These are phyloP conservation scores for Maniola hyperantus DNA, from an alignment of 2,888 invertebrate species.

Conservation along the genomic window DNA sequence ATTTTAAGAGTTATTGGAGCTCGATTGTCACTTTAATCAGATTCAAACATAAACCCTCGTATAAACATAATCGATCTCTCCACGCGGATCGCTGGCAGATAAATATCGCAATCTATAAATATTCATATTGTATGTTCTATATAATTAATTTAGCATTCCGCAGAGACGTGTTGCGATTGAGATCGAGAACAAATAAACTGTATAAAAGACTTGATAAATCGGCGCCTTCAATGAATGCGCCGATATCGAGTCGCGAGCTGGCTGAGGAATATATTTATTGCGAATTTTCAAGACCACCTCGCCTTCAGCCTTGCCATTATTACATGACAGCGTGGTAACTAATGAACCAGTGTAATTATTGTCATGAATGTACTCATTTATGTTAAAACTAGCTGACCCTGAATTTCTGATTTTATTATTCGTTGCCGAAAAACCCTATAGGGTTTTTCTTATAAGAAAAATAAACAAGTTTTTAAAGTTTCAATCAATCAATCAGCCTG, in stretches of 20 bases:
- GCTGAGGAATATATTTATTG: slow-evolving; percentile 11
- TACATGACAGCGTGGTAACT: slow-evolving; percentile 1
- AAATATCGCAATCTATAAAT: slow-evolving; percentile 4
- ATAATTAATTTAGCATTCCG: slow-evolving; percentile 19
- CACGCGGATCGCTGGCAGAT: not conserved
- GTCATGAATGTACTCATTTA: not conserved
- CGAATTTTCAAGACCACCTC: slow-evolving; percentile 14
- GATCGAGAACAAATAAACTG: slow-evolving; percentile 8
- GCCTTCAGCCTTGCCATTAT: slow-evolving; percentile 10
- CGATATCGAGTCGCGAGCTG: not conserved
- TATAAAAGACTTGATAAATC: slow-evolving; percentile 14
- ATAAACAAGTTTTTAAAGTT: too few species aligned
- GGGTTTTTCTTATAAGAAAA: too few species aligned
- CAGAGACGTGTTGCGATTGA: slow-evolving; percentile 13
- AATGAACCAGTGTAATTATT: not conserved
- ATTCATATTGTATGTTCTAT: slow-evolving; percentile 15
- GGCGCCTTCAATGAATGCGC: slow-evolving; percentile 1
- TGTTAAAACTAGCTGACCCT: too few species aligned
- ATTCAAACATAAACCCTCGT: not conserved
- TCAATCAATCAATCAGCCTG: too few species aligned
- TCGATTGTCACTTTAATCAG: not conserved
- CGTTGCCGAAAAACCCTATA: too few species aligned
- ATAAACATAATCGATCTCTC: slow-evolving; percentile 1
- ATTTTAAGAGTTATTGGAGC: not conserved
- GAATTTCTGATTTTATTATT: too few species aligned